Evolutionary conservation across 1,140 invertebrate genomes (phyloP).

Genomic region (Drosophila athabasca): DNA sequence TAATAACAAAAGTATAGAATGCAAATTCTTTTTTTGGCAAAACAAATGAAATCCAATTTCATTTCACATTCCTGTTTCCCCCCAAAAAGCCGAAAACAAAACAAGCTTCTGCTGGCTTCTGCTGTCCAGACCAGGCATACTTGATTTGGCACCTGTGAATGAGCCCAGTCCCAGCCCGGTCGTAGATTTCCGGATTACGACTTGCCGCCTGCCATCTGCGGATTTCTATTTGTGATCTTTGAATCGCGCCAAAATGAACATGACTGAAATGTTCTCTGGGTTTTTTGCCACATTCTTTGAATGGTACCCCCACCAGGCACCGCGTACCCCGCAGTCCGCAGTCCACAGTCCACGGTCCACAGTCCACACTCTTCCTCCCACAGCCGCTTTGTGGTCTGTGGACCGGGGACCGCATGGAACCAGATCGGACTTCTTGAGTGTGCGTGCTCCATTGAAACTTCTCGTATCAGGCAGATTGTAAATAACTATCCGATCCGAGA

Average conservation of each 20-base stretch:
- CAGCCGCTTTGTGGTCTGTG: background rate
- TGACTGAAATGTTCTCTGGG: conserved; percentile 68
- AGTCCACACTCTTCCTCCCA: background rate
- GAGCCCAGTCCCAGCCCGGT: conserved; percentile 30
- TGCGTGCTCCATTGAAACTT: conserved; percentile 57
- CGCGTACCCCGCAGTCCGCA: background rate
- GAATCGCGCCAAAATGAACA: conserved; percentile 1
- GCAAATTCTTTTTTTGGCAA: conserved; percentile 61
- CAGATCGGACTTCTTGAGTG: conserved; percentile 24
- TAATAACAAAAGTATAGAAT: conserved; percentile 60
- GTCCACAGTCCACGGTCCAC: background rate
- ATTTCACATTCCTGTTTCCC: conserved; percentile 63
- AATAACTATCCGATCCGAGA: conserved; percentile 20
- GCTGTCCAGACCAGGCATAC: background rate
- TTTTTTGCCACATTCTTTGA: conserved; percentile 76
- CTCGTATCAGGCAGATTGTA: conserved; percentile 1
- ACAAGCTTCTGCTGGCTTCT: conserved; percentile 40
- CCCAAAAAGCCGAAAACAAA: conserved; percentile 22
- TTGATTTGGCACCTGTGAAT: conserved; percentile 63
- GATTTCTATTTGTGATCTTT: background rate
- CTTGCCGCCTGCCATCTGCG: background rate
- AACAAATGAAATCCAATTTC: conserved; percentile 57
- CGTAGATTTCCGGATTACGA: conserved; percentile 72
- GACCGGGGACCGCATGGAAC: conserved; percentile 10
- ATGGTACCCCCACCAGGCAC: too few species aligned